Evolutionary conservation across 2,113 vertebrate genomes (phyloP), one percentile per base, ranked within the genome.

Genomic region (Chauna torquata): DNA sequence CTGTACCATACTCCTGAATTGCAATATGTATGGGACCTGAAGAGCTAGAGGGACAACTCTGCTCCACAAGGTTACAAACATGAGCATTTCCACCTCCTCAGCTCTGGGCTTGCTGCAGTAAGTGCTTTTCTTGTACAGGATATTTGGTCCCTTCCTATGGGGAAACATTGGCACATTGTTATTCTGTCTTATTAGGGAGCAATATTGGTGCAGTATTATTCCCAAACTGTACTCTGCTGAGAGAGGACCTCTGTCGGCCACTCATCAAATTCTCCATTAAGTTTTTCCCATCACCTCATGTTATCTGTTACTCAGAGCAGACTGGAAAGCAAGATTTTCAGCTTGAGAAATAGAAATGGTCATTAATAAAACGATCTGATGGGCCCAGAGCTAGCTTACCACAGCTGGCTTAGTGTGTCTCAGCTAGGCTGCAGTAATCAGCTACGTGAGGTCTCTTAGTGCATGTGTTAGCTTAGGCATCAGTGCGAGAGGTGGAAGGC

Each of bases 101-200:
- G 50, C 30, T 45, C 58, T 64, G 34, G 40, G 17, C 30, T 82
- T 2, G 14, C 24, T 4, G 8, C 34, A 40, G 12, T 20, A 69
- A 49, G 27, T 1, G 1, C 5, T 34, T 92, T 54, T 64, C 58
- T 58, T 47, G 24, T 38, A 3, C 0, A 0, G 34, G 38, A 38
- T 22, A 8, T 38, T 64, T 1, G 1, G 9, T 23, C 44, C 7
- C 20, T 74, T 92, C 68, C 66, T 34, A 2, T 30, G 30, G 13
- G 36, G 17, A 36, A 55, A 34, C 17, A 13, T 2, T 55, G 47
- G 11, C 34, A 30, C 6, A 1, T 13, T 61, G 27, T 49, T 70
- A 36, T 18, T 88, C 17, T 20, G 19, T 45, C 52, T 83, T 40
- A 25, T 36, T 9, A 16, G 20, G 54, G 9, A 66, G 34, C 27